Percentiles rank a stretch among this genome's conserved stretches.
These are phyloP conservation scores for Megalopta genalis DNA, from an alignment of 1,140 invertebrate species.

Conservation along the genomic window DNA sequence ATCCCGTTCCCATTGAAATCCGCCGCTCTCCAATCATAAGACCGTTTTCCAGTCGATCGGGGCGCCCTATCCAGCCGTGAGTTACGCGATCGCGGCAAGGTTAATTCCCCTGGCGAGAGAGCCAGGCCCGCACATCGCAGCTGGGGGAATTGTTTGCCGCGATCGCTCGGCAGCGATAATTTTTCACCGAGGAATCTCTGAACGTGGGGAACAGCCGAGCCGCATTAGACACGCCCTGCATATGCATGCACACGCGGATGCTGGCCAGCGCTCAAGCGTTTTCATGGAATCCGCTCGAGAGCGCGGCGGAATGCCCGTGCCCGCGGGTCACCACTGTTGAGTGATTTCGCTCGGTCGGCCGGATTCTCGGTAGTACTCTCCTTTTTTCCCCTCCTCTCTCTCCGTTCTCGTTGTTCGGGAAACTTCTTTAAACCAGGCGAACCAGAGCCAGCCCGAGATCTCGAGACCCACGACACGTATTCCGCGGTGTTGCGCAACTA, in stretches of 20 bases:
- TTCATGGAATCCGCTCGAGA: slow-evolving; percentile 36
- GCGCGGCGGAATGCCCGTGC: slow-evolving; percentile 12
- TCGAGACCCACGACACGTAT: neutral
- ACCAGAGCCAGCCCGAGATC: slow-evolving; percentile 1
- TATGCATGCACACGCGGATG: slow-evolving; percentile 37
- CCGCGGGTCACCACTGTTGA: slow-evolving; percentile 43
- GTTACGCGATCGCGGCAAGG: slow-evolving; percentile 26
- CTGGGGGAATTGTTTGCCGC: slow-evolving; percentile 11
- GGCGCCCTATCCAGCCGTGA: neutral
- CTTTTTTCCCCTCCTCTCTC: neutral
- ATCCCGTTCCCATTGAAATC: too few species aligned
- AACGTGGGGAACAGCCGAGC: slow-evolving; percentile 21
- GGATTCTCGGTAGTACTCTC: slow-evolving; percentile 20
- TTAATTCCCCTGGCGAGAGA: slow-evolving; percentile 15
- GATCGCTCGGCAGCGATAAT: slow-evolving; percentile 21
- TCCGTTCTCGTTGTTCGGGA: neutral
- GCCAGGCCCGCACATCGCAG: neutral
- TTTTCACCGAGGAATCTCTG: slow-evolving; percentile 23
- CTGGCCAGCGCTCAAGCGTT: slow-evolving; percentile 7
- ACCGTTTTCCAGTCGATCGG: too few species aligned
- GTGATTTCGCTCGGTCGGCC: slow-evolving; percentile 31
- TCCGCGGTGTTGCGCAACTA: neutral
- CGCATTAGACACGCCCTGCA: slow-evolving; percentile 35
- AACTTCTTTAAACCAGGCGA: neutral
- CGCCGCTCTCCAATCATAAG: too few species aligned